Evolutionary conservation across 2,888 invertebrate species (phyloP).

Genomic region (Ommatoiulus sabulosus): DNA sequence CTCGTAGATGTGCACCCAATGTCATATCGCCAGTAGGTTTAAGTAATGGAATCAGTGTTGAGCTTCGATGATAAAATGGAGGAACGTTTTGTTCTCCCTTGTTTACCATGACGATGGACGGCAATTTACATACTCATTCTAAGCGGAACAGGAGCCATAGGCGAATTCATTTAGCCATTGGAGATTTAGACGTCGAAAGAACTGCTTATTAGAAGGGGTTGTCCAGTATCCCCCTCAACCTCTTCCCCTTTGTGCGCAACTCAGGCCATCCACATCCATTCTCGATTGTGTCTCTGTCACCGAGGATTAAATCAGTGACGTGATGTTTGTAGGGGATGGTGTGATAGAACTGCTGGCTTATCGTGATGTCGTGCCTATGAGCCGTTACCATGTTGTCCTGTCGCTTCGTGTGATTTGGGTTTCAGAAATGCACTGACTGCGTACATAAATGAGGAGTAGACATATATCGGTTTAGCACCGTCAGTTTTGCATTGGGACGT

Average conservation of each 20-base stretch:
- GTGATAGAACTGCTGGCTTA: not conserved
- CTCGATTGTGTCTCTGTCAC: slow-evolving; percentile 21
- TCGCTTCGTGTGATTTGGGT: not conserved
- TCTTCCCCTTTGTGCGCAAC: not conserved
- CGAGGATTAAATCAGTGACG: slow-evolving; percentile 24
- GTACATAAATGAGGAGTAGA: too few species aligned
- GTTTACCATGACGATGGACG: not conserved
- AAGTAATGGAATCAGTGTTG: not conserved
- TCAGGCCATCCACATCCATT: slow-evolving; percentile 8
- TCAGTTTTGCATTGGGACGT: too few species aligned
- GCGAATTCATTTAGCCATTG: slow-evolving; percentile 11
- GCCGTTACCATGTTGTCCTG: not conserved
- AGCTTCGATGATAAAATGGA: not conserved
- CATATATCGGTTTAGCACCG: too few species aligned
- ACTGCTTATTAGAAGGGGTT: not conserved
- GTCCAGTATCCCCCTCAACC: not conserved
- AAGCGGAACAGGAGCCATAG: not conserved
- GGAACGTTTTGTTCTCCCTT: not conserved
- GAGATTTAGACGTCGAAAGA: slow-evolving; percentile 24
- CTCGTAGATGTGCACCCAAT: not conserved
- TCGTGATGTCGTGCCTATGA: not conserved
- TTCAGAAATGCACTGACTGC: not conserved
- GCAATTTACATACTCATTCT: not conserved
- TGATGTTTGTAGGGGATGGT: not conserved
- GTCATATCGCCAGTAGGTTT: not conserved